Percentiles rank a stretch among this genome's conserved stretches.
Conservation (phyloP, 1,140 invertebrate species). For the Heterodera schachtii region DNA sequence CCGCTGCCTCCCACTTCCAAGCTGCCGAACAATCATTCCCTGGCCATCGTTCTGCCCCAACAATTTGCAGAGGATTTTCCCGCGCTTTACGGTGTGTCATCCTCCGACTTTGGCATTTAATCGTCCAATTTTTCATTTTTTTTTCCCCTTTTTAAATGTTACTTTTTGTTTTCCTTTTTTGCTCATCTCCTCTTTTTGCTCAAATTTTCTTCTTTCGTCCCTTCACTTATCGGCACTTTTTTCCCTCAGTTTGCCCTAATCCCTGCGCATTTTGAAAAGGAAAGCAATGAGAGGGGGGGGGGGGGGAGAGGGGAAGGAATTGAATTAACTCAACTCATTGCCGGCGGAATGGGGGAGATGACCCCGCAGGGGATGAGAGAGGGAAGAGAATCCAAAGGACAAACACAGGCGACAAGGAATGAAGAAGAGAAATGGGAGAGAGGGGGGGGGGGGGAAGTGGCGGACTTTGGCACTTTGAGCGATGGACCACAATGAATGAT, state of each 20-base stretch:
- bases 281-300: not conserved
- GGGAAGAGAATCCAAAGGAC: constrained; percentile 1
- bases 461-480: constrained; percentile 10
- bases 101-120: not conserved
- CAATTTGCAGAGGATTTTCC: constrained; percentile 12
- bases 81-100: constrained; percentile 2
- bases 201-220: not conserved
- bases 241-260: not conserved
- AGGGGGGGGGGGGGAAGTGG: not conserved
- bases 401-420: not conserved
- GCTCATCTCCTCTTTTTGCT: not conserved
- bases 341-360: not conserved
- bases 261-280: not conserved
- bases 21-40: not conserved
- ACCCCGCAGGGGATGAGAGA: not conserved
- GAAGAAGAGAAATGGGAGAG: not conserved
- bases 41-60: not conserved
- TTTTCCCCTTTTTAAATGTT: not conserved
- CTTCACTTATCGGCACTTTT: not conserved
- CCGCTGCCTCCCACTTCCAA: not conserved
- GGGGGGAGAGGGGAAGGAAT: not conserved
- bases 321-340: not conserved
- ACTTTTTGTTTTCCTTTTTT: not conserved
- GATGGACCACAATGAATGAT: not conserved
- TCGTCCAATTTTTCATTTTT: not conserved